phyloP scores from a whole-genome alignment of 2,113 vertebrate species.

The Tinamus guttatus region DNA sequence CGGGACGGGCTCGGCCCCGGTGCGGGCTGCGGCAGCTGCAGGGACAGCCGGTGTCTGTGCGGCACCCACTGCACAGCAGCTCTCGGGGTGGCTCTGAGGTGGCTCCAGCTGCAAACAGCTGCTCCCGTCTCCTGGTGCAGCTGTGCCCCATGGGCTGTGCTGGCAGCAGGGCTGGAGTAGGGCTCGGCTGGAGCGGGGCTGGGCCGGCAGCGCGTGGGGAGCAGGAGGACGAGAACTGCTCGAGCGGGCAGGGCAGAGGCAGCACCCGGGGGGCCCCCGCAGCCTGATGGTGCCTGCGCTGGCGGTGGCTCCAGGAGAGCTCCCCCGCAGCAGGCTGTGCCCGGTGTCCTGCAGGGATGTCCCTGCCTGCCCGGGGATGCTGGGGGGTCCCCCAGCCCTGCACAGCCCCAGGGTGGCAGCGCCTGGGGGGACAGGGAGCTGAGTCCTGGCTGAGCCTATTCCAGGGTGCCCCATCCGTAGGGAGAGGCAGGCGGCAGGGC shows the following conservation, averaged over 20 bases:
- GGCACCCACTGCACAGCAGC: neutral
- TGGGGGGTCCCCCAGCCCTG: neutral
- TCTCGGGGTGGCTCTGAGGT: rapidly evolving
- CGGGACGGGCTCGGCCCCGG: too few relatives aligned
- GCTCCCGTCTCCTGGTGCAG: neutral
- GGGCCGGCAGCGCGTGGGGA: too few relatives aligned
- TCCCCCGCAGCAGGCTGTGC: rapidly evolving
- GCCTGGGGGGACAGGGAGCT: neutral
- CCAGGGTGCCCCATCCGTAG: neutral
- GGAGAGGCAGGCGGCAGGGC: neutral
- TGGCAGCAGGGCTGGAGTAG: too few relatives aligned
- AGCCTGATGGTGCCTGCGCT: rapidly evolving
- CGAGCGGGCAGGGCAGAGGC: too few relatives aligned
- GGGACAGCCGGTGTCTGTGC: neutral
- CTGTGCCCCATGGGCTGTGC: neutral
- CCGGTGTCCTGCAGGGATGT: neutral
- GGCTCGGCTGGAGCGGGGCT: too few relatives aligned
- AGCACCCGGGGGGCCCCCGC: neutral
- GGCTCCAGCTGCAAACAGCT: neutral
- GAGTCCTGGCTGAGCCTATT: neutral
- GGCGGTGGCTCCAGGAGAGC: neutral
- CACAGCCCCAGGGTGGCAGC: rapidly evolving
- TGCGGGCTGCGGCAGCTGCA: too few relatives aligned
- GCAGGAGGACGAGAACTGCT: too few relatives aligned
- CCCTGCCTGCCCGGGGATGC: neutral